Evolutionary conservation across 2,888 invertebrate species (phyloP).

Genomic region (Labia minor): DNA sequence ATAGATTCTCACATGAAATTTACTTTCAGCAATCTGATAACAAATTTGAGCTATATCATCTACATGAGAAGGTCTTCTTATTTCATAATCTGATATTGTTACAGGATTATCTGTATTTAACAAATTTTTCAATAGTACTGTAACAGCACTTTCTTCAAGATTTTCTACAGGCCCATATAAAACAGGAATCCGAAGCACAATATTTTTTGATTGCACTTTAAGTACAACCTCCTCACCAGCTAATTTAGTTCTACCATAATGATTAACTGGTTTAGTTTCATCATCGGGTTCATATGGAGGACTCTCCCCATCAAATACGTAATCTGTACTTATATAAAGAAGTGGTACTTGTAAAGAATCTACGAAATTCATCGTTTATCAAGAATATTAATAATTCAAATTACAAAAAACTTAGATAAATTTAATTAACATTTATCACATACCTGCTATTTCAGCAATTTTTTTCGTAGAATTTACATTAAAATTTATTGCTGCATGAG

Average conservation of each 20-base stretch:
- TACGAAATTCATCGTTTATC: slow-evolving; percentile 27
- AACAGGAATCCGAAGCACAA: slow-evolving; percentile 40
- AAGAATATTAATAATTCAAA: not conserved
- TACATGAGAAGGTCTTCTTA: slow-evolving; percentile 38
- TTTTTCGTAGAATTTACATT: slow-evolving; percentile 37
- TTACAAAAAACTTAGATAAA: not conserved
- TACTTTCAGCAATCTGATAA: slow-evolving; percentile 32
- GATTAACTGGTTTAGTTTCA: slow-evolving; percentile 39
- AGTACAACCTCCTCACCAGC: slow-evolving; percentile 38
- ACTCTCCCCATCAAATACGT: slow-evolving; percentile 43
- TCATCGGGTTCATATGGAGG: slow-evolving; percentile 38
- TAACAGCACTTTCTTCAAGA: slow-evolving; percentile 40
- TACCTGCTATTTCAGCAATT: slow-evolving; percentile 29
- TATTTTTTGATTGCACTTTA: slow-evolving; percentile 28
- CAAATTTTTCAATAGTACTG: slow-evolving; percentile 33
- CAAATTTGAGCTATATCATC: slow-evolving; percentile 38
- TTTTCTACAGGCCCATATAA: slow-evolving; percentile 40
- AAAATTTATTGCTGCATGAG: slow-evolving; percentile 33
- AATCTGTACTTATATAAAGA: slow-evolving; percentile 43
- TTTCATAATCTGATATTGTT: slow-evolving; percentile 37
- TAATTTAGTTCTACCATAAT: slow-evolving; percentile 40
- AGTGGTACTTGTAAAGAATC: slow-evolving; percentile 33
- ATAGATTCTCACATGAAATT: slow-evolving; percentile 27
- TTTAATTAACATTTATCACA: not conserved
- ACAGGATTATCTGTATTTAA: slow-evolving; percentile 24